Base-by-base conservation (phyloP, 2,888 invertebrate genomes). In the Barypeithes pellucidus region DNA sequence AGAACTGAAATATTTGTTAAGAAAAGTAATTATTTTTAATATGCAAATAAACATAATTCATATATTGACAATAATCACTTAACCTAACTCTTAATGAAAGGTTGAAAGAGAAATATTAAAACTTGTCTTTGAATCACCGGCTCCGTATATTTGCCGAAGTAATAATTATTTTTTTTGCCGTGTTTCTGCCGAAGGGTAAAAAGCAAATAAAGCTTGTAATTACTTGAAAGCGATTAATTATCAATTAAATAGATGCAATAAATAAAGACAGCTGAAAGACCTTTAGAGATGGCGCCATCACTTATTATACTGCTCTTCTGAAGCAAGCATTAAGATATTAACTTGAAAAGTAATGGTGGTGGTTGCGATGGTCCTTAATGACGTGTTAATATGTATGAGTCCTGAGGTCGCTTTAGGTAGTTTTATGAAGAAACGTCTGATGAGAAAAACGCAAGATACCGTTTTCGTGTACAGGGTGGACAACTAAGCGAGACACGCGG, bases 211-310 rank as follows among this genome's bases (percentile, higher is more conserved):
- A 77, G 78, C 75, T 81, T 79, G 81, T 81, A 84, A 83, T 83
- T 84, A 82, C 80, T 78, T 73, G 78, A 79, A 80, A 83, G 82
- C 82, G 80, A 84, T 83, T 84, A 84, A 84, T 83, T 84, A 83
- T 82, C 80, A 83, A 82, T 82, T 82, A 82, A 82, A 83, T 79
- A 80, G 79, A 76, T 78, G 82, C 73, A 79, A 83, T 84, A 83
- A 83, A 82, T 83, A 83, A 82, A 76, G 73, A 65, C 60, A 71
- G 75, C 43, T 57, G 52, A 67, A 76, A 75, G 77, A 75, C 66
- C 74, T 77, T 63, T 71, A 75, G 33, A 29, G 39, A 54, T 47
- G 41, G 66, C 54, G 57, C 63, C 63, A 50, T 11, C n/a, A 8
- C 47, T n/a, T 29, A 12, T n/a, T 63, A 61, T 45, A 63, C 63